These are phyloP conservation scores for Callorhinus ursinus DNA, from an alignment of 2,113 vertebrate genomes.

Conservation along the genomic window DNA sequence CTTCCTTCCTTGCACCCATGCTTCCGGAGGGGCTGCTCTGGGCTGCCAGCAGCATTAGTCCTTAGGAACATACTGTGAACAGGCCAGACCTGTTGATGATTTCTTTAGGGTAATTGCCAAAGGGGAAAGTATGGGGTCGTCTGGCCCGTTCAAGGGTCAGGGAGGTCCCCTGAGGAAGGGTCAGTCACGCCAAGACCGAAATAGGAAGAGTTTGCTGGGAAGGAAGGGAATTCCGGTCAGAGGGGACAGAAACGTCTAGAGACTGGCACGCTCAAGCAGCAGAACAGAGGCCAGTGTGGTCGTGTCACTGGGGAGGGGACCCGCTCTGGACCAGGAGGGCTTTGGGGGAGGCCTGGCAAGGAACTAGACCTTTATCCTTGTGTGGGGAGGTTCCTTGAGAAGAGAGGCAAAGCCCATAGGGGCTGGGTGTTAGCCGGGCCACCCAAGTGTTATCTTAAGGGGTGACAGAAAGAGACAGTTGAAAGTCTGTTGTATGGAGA, in stretches of 20 bases:
- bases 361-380: not conserved
- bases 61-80: rapidly evolving
- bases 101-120: not conserved
- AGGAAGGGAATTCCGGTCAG: no score
- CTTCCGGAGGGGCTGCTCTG: not conserved
- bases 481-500: not conserved
- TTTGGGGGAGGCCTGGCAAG: not conserved
- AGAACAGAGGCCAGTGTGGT: not conserved
- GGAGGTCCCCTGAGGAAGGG: not conserved
- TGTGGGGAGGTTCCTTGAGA: not conserved
- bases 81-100: rapidly evolving
- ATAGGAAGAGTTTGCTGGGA: not conserved
- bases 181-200: not conserved
- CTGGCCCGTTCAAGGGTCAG: rapidly evolving
- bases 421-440: not conserved
- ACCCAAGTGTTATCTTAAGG: rapidly evolving
- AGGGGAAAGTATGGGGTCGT: not conserved
- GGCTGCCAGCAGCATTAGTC: rapidly evolving
- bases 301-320: rapidly evolving
- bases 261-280: no score
- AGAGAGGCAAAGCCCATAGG: not conserved
- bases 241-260: not conserved
- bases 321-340: not conserved
- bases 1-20: not conserved
- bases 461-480: not conserved